phyloP scores from a whole-genome alignment of 2,888 invertebrate genomes.

The Aporophyla nigra region DNA sequence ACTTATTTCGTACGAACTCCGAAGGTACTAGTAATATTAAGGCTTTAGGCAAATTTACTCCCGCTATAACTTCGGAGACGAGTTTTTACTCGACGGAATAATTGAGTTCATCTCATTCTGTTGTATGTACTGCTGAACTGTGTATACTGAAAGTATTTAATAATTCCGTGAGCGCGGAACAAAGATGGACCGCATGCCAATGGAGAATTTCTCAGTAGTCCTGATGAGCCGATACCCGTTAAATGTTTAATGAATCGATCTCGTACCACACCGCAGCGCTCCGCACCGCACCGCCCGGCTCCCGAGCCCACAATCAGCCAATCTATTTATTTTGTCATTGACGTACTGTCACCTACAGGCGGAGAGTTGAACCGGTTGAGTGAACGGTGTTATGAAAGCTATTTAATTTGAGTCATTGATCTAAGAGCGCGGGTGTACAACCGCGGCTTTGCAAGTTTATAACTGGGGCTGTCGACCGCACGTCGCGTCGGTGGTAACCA shows the following conservation, averaged over 20 bases:
- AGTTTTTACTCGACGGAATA: constrained; percentile 41
- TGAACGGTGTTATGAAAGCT: constrained; percentile 13
- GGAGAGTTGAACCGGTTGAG: not conserved
- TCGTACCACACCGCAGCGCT: not conserved
- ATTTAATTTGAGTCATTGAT: constrained; percentile 12
- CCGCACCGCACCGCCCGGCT: not conserved
- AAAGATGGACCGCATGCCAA: constrained; percentile 37
- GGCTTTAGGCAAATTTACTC: constrained; percentile 58
- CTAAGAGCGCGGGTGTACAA: not conserved
- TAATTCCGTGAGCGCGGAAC: constrained; percentile 30
- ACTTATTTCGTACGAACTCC: constrained; percentile 55
- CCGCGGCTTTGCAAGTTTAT: not conserved
- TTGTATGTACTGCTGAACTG: not conserved
- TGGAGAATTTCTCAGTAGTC: constrained; percentile 34
- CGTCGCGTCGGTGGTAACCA: not conserved
- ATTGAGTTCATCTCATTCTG: constrained; percentile 42
- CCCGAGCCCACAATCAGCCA: constrained; percentile 19
- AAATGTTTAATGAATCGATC: constrained; percentile 41
- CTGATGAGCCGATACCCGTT: constrained; percentile 43
- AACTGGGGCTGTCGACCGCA: not conserved
- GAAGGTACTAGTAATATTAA: constrained; percentile 45
- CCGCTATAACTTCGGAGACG: constrained; percentile 38
- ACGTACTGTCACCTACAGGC: constrained; percentile 25
- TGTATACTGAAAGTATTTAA: constrained; percentile 28
- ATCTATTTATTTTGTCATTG: constrained; percentile 21